Conservation (phyloP, 2,113 vertebrate genomes). For the Carassius auratus region DNA sequence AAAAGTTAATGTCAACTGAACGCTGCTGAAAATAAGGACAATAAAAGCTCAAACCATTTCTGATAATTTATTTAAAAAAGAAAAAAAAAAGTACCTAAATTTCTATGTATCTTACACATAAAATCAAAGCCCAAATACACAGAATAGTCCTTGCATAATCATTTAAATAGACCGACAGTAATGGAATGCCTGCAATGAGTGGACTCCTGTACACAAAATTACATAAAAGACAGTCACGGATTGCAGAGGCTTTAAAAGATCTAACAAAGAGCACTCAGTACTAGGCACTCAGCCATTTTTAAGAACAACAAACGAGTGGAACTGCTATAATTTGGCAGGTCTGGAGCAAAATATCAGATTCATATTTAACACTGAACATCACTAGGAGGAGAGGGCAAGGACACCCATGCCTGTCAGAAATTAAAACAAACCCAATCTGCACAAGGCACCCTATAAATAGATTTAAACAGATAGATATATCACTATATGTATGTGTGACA, state of each 20-base stretch:
- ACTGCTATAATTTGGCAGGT: no score
- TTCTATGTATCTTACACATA: slow-evolving; percentile 73
- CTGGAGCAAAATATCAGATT: slow-evolving; percentile 11
- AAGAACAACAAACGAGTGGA: neutral
- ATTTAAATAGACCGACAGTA: slow-evolving; percentile 64
- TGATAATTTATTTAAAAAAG: slow-evolving; percentile 70
- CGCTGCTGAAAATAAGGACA: neutral
- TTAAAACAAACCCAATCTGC: slow-evolving; percentile 48
- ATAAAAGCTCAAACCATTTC: neutral
- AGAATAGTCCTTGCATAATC: slow-evolving; percentile 76
- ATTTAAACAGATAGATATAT: slow-evolving; percentile 60
- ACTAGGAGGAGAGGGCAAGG: no score
- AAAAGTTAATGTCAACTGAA: neutral
- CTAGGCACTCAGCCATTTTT: neutral
- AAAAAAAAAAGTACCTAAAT: slow-evolving; percentile 74
- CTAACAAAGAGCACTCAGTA: slow-evolving; percentile 12
- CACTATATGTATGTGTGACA: slow-evolving; percentile 47
- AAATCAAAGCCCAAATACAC: slow-evolving; percentile 81
- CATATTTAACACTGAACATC: neutral
- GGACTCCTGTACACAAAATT: slow-evolving; percentile 42
- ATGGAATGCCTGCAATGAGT: slow-evolving; percentile 52
- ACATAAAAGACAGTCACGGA: neutral
- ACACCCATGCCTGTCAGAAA: neutral
- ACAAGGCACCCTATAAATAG: slow-evolving; percentile 75
- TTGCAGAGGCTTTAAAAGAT: neutral